These are phyloP conservation scores for Typhlichthys eigenmanni DNA, from an alignment of 2,797 vertebrate species.

Conservation along the genomic window DNA sequence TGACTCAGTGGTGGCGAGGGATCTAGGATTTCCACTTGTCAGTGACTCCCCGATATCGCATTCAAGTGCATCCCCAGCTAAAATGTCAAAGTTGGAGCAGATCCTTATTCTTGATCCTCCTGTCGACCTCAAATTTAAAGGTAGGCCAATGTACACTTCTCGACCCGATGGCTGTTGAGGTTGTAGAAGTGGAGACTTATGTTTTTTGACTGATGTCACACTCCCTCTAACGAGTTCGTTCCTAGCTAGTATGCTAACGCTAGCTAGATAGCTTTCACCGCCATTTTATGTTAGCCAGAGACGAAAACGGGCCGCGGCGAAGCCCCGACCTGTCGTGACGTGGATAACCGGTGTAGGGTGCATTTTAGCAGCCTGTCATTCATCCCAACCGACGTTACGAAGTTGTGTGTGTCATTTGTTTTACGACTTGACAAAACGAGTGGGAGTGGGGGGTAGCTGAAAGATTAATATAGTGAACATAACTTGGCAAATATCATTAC, in stretches of 20 bases:
- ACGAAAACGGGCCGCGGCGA: conserved; percentile 54
- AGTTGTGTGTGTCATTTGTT: not conserved
- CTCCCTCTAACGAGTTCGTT: conserved; percentile 51
- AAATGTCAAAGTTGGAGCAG: conserved; percentile 91
- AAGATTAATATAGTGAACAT: not conserved
- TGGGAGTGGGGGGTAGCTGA: not conserved
- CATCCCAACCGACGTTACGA: conserved; percentile 21
- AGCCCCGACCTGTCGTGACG: conserved; percentile 66
- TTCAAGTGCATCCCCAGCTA: conserved; percentile 65
- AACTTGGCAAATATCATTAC: not conserved
- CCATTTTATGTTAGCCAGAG: conserved; percentile 75
- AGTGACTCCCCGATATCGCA: conserved; percentile 59
- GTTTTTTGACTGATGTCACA: conserved; percentile 39
- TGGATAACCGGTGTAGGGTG: conserved; percentile 49
- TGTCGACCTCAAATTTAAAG: conserved; percentile 94
- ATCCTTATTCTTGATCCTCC: conserved; percentile 89
- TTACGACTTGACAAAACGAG: not conserved
- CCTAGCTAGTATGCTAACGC: conserved; percentile 39
- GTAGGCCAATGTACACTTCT: conserved; percentile 66
- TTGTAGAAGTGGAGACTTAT: conserved; percentile 6
- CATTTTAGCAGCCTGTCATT: conserved; percentile 14
- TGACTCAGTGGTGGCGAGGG: conserved; percentile 64
- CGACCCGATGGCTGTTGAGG: not conserved
- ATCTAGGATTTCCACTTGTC: conserved; percentile 63
- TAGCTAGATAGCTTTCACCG: conserved; percentile 59